A percentile compares a stretch with the other conserved stretches of the same genome.
Conservation (phyloP, 2,113 vertebrate genomes). For the Corvus hawaiiensis region DNA sequence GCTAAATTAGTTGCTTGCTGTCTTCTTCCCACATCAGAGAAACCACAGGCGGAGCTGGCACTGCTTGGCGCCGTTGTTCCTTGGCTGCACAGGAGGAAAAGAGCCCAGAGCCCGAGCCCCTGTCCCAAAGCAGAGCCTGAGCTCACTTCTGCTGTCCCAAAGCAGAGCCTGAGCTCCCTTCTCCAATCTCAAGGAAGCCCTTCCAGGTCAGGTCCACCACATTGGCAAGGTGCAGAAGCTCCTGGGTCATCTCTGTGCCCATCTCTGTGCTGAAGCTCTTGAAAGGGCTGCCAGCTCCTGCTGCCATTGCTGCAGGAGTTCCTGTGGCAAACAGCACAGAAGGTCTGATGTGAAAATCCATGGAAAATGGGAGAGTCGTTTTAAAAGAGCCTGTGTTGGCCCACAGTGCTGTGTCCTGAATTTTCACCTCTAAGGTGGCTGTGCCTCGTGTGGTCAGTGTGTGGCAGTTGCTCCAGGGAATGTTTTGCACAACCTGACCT, state of each 20-base stretch:
- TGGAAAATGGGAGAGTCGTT: not conserved
- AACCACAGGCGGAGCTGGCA: not conserved
- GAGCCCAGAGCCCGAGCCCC: not conserved
- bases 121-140: not conserved
- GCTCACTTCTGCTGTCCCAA: not conserved
- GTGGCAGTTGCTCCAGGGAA: not conserved
- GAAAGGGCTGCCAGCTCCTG: not conserved
- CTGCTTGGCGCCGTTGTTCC: not conserved
- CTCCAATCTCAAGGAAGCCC: not conserved
- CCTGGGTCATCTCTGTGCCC: not conserved
- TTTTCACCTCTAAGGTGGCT: not conserved
- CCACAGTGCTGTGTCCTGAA: not conserved
- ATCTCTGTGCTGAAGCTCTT: not conserved
- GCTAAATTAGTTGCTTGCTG: not conserved
- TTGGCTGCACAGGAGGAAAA: not conserved
- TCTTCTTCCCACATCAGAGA: conserved; percentile 2
- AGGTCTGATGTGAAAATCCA: not conserved
- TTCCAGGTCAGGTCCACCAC: not conserved
- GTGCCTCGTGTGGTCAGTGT: not conserved
- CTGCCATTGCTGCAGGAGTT: not conserved
- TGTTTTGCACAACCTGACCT: not conserved
- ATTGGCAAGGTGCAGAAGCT: not conserved
- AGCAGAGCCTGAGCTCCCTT: not conserved
- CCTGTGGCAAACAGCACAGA: not conserved
- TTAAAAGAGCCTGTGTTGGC: not conserved